Base-by-base conservation (phyloP, 2,888 invertebrate genomes). In the Ceramica pisi region DNA sequence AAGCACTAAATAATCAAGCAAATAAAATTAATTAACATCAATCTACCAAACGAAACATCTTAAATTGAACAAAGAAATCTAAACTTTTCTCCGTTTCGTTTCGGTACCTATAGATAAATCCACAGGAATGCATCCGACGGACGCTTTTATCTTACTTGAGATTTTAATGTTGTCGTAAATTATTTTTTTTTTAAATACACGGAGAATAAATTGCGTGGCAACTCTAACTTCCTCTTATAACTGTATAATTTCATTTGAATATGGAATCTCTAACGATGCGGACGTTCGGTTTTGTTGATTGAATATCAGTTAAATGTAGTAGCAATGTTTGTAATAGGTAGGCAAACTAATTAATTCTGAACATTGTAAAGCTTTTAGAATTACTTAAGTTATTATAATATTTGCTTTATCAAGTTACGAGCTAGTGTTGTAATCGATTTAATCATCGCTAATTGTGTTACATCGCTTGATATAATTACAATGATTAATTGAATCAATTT, bases 81-180 rank as follows among this genome's bases (percentile, higher is more conserved):
- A 41, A 77, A 68, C 8, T 21, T 55, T 51, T 63, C 35, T 75
- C 44, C 53, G 75, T 72, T 75, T 82, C 56, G 48, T 66, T 62
- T 67, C 61, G 26, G 44, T n/a, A n/a, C n/a, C n/a, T 44, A 67
- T 26, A 69, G 60, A 83, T 71, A 60, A 74, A 63, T 81, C 53
- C 48, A 62, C 60, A 56, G 62, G 67, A 75, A 74, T 77, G 76
- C 74, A 71, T 75, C 62, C 67, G 75, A 81, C 80, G 75, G 70
- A 44, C 26, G 73, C 77, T 79, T 85, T 85, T 83, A 84, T 77
- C 71, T 85, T 53, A 69, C 41, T 61, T 55, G 51, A 51, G 10
- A 64, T 71, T 35, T 74, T 67, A 67, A 71, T 68, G 67, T 62
- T 69, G 31, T 65, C 53, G 50, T 71, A 74, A 73, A 66, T 71